phyloP scores from a whole-genome alignment of 2,888 invertebrate species.

The Resseliella maxima region DNA sequence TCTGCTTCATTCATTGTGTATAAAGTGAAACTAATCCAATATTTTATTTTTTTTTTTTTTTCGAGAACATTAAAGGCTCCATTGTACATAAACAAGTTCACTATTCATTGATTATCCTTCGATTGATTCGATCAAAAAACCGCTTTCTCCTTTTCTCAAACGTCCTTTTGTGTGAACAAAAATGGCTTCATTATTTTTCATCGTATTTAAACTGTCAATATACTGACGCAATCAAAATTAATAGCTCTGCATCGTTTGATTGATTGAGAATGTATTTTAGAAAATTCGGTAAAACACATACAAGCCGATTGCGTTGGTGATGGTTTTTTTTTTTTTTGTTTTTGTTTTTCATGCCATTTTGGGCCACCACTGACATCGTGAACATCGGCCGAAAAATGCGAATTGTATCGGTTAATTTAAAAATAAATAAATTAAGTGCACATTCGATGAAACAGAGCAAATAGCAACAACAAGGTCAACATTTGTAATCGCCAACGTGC shows the following conservation, averaged over 20 bases:
- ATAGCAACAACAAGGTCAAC: slow-evolving; percentile 1
- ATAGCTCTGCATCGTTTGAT: background rate
- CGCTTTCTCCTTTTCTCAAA: no score
- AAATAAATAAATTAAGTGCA: slow-evolving; percentile 27
- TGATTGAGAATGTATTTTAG: background rate
- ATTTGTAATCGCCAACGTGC: slow-evolving; percentile 32
- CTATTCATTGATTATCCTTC: background rate
- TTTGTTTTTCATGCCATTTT: background rate
- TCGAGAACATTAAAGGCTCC: no score
- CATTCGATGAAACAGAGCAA: background rate
- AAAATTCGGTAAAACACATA: background rate
- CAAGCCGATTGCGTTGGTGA: background rate
- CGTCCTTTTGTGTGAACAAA: background rate
- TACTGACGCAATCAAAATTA: background rate
- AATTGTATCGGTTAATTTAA: background rate
- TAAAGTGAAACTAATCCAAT: background rate
- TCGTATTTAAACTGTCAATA: slow-evolving; percentile 3
- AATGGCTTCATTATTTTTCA: background rate
- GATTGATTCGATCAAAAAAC: slow-evolving; percentile 25
- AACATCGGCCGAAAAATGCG: background rate
- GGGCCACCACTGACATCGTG: background rate
- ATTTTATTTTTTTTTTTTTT: no score
- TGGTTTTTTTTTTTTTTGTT: background rate
- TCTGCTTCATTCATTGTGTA: background rate
- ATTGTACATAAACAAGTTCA: background rate